Evolutionary conservation across 2,888 invertebrate genomes (phyloP).

Genomic region (Ennomos fuscantarius): DNA sequence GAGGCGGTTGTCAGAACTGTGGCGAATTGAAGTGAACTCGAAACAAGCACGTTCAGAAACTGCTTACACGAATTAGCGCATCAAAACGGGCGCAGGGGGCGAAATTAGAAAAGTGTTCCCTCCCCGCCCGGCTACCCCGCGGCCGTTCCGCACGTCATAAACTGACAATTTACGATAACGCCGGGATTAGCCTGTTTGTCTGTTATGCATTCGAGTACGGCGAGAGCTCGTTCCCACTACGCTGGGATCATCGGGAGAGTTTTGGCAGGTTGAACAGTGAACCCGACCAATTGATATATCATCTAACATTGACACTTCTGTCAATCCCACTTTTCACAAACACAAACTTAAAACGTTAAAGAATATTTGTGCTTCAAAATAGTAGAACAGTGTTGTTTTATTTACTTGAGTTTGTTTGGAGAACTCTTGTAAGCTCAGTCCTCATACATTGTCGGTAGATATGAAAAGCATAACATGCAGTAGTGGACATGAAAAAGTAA

Average conservation of each 20-base stretch:
- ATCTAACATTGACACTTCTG: too few species aligned
- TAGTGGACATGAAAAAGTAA: too few species aligned
- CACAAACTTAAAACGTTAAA: too few species aligned
- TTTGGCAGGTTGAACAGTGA: not conserved
- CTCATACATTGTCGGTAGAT: too few species aligned
- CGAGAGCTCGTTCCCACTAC: conserved; percentile 31
- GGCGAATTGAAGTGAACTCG: conserved; percentile 76
- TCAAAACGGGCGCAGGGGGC: conserved; percentile 81
- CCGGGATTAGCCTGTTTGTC: conserved; percentile 85
- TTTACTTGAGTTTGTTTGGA: too few species aligned
- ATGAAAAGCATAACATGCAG: too few species aligned
- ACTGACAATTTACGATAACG: conserved; percentile 86
- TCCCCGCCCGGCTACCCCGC: conserved; percentile 54
- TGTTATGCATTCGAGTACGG: conserved; percentile 77
- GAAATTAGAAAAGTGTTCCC: conserved; percentile 81
- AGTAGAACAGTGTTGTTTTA: too few species aligned
- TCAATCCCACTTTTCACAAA: too few species aligned
- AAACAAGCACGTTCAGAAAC: conserved; percentile 84
- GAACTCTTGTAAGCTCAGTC: too few species aligned
- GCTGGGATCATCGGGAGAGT: conserved; percentile 16
- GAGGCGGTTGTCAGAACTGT: conserved; percentile 44
- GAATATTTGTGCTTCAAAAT: too few species aligned
- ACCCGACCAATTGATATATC: too few species aligned
- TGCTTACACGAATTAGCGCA: conserved; percentile 85
- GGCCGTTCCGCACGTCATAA: conserved; percentile 85